phyloP scores from a whole-genome alignment of 2,797 vertebrate species.

The Lemur catta region DNA sequence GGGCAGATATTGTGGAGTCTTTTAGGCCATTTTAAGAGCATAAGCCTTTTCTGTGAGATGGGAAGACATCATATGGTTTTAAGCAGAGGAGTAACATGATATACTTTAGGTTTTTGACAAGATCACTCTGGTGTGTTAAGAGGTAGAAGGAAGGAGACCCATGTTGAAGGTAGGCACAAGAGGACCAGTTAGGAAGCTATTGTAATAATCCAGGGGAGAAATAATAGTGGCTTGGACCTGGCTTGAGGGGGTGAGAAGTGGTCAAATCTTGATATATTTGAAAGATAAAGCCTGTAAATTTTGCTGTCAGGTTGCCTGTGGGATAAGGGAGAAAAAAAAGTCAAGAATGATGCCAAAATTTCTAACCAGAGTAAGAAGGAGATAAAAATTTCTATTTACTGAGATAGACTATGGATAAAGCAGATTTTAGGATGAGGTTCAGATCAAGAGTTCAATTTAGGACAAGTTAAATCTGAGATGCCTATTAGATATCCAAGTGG shows the following conservation, averaged over 20 bases:
- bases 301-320: neutral
- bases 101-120: neutral
- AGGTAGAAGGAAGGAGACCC: neutral
- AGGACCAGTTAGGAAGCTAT: neutral
- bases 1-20: neutral
- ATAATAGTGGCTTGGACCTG: neutral
- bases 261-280: neutral
- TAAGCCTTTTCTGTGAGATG: neutral
- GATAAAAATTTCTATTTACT: neutral
- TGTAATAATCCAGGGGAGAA: neutral
- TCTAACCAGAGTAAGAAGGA: neutral
- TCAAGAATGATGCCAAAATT: neutral
- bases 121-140: neutral
- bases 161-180: neutral
- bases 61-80: neutral
- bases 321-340: neutral
- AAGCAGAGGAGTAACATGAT: neutral
- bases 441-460: neutral
- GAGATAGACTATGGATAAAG: neutral
- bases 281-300: neutral
- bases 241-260: neutral
- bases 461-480: neutral
- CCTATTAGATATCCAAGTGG: neutral
- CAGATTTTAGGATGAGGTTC: neutral
- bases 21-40: neutral